Conservation (phyloP, 2,113 vertebrate genomes). For the Rattus rattus region DNA sequence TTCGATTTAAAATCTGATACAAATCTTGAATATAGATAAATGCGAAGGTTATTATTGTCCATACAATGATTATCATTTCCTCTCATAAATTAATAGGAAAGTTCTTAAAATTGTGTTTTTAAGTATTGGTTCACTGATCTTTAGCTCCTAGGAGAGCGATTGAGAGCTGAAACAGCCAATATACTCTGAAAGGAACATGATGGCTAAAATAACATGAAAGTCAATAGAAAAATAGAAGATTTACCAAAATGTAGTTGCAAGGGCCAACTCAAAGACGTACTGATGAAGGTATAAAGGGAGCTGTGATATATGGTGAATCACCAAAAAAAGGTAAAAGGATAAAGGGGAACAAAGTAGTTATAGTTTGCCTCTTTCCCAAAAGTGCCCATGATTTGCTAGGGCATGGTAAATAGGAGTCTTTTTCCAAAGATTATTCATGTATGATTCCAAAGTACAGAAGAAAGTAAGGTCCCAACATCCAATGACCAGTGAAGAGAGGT, state of each 20-base stretch:
- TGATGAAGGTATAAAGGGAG: background rate
- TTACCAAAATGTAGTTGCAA: background rate
- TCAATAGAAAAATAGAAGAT: conserved; percentile 37
- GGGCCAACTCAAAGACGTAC: background rate
- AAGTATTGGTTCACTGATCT: background rate
- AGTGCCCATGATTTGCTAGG: background rate
- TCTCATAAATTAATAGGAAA: conserved; percentile 11
- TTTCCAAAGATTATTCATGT: background rate
- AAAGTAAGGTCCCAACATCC: background rate
- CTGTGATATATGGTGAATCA: background rate
- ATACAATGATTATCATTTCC: background rate
- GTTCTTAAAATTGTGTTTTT: conserved; percentile 19
- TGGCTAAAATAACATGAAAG: conserved; percentile 38
- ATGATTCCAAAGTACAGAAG: background rate
- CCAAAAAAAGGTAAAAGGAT: background rate
- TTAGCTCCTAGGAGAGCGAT: background rate
- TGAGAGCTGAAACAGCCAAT: conserved; percentile 2
- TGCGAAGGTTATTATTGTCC: background rate
- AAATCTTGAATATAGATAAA: background rate
- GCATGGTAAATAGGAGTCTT: background rate
- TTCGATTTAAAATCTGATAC: background rate
- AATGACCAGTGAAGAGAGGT: background rate
- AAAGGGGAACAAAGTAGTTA: background rate
- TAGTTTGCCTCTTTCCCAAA: background rate
- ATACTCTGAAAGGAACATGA: background rate